Evolutionary conservation across 1,140 invertebrate genomes (phyloP), one percentile per base, ranked within the genome.

Genomic region (Amphibalanus amphitrite): DNA sequence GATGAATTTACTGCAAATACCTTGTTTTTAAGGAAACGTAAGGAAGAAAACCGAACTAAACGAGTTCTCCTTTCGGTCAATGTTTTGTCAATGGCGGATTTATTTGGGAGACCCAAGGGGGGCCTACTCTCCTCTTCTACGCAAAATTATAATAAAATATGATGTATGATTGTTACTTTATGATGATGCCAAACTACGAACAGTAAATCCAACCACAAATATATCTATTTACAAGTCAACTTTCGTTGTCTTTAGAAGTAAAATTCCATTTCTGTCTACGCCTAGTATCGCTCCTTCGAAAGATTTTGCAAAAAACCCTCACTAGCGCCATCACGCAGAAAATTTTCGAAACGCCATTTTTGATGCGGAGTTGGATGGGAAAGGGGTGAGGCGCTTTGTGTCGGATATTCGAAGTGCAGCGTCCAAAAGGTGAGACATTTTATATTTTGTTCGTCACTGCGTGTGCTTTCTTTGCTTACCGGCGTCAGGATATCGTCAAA

Each of bases 341-440:
- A 59, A 59, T 59, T 59, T 59, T 59, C 47, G 47, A 59, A 59
- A 59, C 47, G 47, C 47, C 47, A 59, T 59, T 59, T 59, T 59
- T 59, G 47, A 23, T 59, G 20, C 13, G 47, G 47, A 59, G 47
- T 23, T 59, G 47, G 20, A 20, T 17, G 33, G 4, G 33, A 59
- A 23, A 59, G 47, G 10, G 47, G 47, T 59, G 6, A 13, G 17
- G 47, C 17, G 47, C 47, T 3, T 23, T 20, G 47, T 59, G 13
- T 13, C 47, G 10, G 47, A 20, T 6, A 59, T 59, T 59, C 17
- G 6, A 20, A 20, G 10, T 13, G 47, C 23, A 3, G 3, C 6
- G 10, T 59, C 23, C 1, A 59, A 23, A 13, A 59, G 47, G 47
- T 59, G 23, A 59, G 47, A 59, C 1, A 59, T 59, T 20, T 20